Evolutionary conservation across 2,113 vertebrate species (phyloP), one percentile per base, ranked within the genome.

Genomic region (Gymnorhina tibicen): DNA sequence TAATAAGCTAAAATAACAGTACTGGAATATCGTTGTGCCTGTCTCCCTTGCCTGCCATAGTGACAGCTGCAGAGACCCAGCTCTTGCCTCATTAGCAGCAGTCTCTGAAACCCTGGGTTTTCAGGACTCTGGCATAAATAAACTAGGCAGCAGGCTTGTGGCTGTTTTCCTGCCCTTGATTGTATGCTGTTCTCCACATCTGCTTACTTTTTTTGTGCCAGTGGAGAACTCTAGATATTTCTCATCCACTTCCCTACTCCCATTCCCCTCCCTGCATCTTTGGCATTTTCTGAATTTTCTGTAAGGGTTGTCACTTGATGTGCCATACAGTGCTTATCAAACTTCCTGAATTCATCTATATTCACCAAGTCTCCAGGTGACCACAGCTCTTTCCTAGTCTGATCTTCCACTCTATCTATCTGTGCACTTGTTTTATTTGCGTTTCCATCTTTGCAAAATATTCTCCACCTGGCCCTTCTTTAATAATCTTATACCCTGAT

Each of bases 91-190:
- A 89, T 91, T 95, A 94, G 46, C 83, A 94, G 59, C 32, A 88
- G 76, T 52, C 64, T 92, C 79, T 93, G 88, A 91, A 95, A 74
- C 30, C 39, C 13, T 10, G 60, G 23, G 21, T 94, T 93, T 96
- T 84, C 91, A 74, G 72, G 83, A 92, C 46, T 90, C 55, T 94
- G 94, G 91, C 79, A 91, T 80, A 84, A 95, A 96, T 73, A 95
- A 93, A 93, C 63, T 33, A 74, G 88, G 53, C 86, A 96, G 91
- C 59, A 92, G 89, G 72, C 75, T 80, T 3, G 30, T 77, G 92
- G 35, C 68, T 95, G 22, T 50, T 93, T 94, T 93, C 83, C 76
- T 84, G 68, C 68, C 88, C 79, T 90, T 97, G 92, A 41, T 23
- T 84, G 5, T 94, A 33, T 70, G 33, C 39, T 80, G n/a, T 50